A percentile compares a stretch with the other conserved stretches of the same genome.
Conservation (phyloP, 2,797 vertebrate species). For the Oreonectes daqikongensis region DNA sequence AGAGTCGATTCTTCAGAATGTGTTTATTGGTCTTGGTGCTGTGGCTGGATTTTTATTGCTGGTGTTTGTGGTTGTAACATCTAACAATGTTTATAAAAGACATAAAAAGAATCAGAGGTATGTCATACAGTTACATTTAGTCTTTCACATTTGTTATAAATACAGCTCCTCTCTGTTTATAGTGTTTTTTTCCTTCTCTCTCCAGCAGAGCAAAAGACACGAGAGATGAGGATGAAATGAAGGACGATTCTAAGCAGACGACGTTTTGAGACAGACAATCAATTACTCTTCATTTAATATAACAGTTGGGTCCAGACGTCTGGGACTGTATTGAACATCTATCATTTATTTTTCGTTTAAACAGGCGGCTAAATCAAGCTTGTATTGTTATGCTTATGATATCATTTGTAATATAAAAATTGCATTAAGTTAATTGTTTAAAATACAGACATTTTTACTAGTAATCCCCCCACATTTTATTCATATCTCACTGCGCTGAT, state of each 20-base stretch:
- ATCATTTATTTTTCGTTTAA: not conserved
- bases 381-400: not conserved
- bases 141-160: not conserved
- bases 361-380: not conserved
- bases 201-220: not conserved
- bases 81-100: constrained; percentile 46
- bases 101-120: constrained; percentile 48
- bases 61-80: constrained; percentile 44
- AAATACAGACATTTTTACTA: not conserved
- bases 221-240: not conserved
- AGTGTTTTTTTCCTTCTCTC: not conserved
- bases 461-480: not conserved
- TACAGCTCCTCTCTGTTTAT: not conserved
- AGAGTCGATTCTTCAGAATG: not conserved
- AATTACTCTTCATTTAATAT: not conserved
- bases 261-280: not conserved
- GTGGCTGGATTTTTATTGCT: constrained; percentile 61
- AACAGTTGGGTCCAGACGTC: not conserved
- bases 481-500: not conserved
- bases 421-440: not conserved
- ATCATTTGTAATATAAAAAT: not conserved
- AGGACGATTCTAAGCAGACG: constrained; percentile 29
- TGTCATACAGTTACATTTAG: constrained; percentile 4
- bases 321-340: not conserved
- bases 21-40: constrained; percentile 55